Evolutionary conservation across 2,113 vertebrate species (phyloP).

Genomic region (Pyxicephalus adspersus): DNA sequence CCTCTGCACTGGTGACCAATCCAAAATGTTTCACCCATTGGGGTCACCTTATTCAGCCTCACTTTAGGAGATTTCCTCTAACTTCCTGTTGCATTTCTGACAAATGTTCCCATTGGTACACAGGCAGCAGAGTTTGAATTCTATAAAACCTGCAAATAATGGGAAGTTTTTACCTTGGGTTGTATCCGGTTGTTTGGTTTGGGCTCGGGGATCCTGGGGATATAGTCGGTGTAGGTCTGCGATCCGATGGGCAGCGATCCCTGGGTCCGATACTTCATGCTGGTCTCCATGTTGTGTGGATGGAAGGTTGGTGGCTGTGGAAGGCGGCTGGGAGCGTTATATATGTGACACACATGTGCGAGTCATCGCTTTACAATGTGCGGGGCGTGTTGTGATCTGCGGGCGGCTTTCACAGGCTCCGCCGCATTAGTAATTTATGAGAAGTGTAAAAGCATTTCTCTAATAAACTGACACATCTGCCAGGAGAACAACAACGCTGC

Average conservation of each 20-base stretch:
- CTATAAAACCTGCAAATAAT: too few species aligned
- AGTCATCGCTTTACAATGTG: neutral
- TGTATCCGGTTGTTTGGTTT: neutral
- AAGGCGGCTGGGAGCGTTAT: neutral
- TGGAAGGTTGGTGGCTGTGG: neutral
- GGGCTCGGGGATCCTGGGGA: neutral
- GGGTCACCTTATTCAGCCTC: too few species aligned
- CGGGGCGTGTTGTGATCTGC: constrained; percentile 3
- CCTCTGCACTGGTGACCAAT: too few species aligned
- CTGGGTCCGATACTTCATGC: neutral
- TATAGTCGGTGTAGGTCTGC: neutral
- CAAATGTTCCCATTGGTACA: too few species aligned
- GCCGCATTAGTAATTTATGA: neutral
- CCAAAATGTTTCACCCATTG: too few species aligned
- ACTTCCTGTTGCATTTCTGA: too few species aligned
- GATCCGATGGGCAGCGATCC: neutral
- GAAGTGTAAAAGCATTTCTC: neutral
- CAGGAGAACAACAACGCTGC: too few species aligned
- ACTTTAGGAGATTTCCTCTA: too few species aligned
- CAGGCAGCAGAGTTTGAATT: too few species aligned
- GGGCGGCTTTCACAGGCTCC: neutral
- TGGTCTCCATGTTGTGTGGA: neutral
- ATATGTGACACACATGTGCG: neutral
- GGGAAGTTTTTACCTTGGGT: neutral
- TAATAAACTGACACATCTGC: too few species aligned